Conservation (phyloP, 2,797 vertebrate species). For the Hybognathus amarus region DNA sequence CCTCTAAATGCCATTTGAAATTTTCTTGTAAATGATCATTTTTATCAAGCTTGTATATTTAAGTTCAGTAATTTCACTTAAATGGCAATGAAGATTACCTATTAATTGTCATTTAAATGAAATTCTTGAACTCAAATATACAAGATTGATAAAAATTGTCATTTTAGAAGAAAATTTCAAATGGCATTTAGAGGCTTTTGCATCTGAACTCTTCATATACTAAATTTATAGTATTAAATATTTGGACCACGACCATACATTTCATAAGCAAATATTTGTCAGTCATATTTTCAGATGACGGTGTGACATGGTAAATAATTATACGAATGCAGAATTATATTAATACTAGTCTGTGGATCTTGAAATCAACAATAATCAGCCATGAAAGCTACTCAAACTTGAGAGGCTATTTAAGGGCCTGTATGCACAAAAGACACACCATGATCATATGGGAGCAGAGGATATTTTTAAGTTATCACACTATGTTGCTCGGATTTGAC, state of each 20-base stretch:
- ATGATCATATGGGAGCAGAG: neutral
- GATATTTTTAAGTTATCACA: neutral
- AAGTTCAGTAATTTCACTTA: too few species aligned
- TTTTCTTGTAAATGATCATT: too few species aligned
- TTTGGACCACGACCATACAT: neutral
- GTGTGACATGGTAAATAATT: neutral
- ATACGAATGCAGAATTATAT: neutral
- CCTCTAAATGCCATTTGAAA: too few species aligned
- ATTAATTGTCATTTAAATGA: too few species aligned
- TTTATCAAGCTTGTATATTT: too few species aligned
- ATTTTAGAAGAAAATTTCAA: too few species aligned
- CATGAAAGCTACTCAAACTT: neutral
- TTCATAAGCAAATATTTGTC: neutral
- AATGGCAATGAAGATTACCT: too few species aligned
- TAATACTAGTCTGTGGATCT: neutral
- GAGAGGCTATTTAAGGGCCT: neutral
- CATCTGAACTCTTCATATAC: too few species aligned
- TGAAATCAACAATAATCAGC: neutral
- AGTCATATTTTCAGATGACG: neutral
- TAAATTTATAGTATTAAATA: neutral
- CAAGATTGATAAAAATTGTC: too few species aligned
- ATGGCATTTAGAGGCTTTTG: too few species aligned
- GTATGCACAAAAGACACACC: neutral
- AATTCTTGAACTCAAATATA: too few species aligned
- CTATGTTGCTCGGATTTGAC: neutral